phyloP scores from a whole-genome alignment of 2,113 vertebrate species.

The Lanius ludovicianus region DNA sequence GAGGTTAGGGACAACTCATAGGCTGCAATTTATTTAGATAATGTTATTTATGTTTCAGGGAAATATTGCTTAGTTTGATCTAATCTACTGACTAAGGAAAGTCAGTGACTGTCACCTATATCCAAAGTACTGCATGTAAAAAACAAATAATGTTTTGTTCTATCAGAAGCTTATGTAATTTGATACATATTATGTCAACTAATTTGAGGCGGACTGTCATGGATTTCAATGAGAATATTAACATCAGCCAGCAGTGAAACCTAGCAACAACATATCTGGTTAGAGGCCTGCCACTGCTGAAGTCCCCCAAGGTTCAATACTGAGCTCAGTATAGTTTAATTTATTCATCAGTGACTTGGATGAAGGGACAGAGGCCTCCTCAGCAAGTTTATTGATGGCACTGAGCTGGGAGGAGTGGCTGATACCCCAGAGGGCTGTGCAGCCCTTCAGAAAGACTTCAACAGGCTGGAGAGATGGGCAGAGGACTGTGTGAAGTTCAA shows the following conservation, averaged over 20 bases:
- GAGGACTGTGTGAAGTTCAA: background rate
- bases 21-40: background rate
- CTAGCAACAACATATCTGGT: background rate
- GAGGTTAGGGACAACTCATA: background rate
- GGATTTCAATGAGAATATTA: background rate
- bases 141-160: background rate
- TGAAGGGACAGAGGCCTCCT: background rate
- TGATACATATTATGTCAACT: background rate
- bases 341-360: background rate
- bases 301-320: background rate
- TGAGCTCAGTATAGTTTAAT: background rate
- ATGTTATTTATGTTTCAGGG: background rate
- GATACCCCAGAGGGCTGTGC: background rate
- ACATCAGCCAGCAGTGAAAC: background rate
- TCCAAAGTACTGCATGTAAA: background rate
- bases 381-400: background rate
- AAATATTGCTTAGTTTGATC: accelerated
- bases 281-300: background rate
- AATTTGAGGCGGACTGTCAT: background rate
- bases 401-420: background rate
- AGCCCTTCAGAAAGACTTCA: background rate
- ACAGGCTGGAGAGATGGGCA: background rate
- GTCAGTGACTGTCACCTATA: background rate
- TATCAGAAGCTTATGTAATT: background rate
- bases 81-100: background rate